Conservation (phyloP, 23 tunicate species). For the Ascidia mentula region DNA sequence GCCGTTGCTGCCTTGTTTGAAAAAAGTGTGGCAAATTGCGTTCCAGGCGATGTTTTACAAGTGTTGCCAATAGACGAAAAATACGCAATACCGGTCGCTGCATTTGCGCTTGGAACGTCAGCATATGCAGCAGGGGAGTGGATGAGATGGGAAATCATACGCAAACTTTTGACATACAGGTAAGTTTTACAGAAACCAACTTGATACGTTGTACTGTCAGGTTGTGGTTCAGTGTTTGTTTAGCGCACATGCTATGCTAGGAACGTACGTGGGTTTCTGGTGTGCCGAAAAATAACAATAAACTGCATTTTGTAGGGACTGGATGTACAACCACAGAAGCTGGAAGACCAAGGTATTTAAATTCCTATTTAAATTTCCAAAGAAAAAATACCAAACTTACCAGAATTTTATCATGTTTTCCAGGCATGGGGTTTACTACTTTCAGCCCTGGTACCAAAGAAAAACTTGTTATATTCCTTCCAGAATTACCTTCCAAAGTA, state of each 20-base stretch:
- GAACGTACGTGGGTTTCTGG: no score
- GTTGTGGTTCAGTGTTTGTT: no score
- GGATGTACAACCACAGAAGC: constrained; percentile 59
- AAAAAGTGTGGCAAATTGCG: neutral
- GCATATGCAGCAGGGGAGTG: constrained; percentile 9
- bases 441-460: constrained; percentile 45
- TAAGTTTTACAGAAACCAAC: no score
- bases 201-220: no score
- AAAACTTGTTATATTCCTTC: constrained; percentile 31
- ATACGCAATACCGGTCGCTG: constrained; percentile 16
- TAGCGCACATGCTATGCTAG: no score
- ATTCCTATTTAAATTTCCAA: neutral
- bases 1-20: neutral
- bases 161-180: constrained; percentile 50
- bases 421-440: constrained; percentile 73
- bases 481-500: constrained; percentile 75
- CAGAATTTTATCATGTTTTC: neutral
- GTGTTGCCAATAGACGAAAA: constrained; percentile 12
- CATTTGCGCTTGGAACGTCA: constrained; percentile 28
- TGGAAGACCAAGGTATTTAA: constrained; percentile 49
- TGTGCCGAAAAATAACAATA: no score
- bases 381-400: neutral
- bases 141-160: constrained; percentile 37
- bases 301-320: constrained; percentile 58
- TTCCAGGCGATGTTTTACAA: neutral